Conservation (phyloP, 1,140 invertebrate genomes). For the Drosophila tristis region DNA sequence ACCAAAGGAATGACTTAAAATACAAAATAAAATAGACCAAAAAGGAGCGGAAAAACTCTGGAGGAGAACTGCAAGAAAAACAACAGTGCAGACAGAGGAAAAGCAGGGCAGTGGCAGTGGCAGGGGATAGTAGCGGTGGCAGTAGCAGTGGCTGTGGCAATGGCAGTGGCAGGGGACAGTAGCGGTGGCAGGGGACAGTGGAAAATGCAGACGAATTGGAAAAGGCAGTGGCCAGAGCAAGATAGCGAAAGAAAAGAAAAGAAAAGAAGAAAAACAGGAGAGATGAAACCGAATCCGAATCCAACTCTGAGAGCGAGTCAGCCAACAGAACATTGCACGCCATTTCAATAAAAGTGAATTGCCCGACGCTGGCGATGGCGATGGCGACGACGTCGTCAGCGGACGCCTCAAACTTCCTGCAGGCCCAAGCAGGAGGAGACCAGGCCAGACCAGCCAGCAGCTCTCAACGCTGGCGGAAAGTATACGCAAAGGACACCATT, state of each 20-base stretch:
- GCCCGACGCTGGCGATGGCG: conserved; percentile 53
- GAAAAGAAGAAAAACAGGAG: background rate
- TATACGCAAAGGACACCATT: conserved; percentile 56
- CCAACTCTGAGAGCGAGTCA: conserved; percentile 47
- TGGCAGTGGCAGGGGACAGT: no score
- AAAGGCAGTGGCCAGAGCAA: conserved; percentile 23
- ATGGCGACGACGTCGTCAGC: conserved; percentile 39
- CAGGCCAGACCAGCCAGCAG: conserved; percentile 20
- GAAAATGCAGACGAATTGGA: conserved; percentile 41
- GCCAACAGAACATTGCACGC: conserved; percentile 76
- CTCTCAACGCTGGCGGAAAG: conserved; percentile 44
- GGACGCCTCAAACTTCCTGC: conserved; percentile 69
- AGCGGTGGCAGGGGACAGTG: background rate
- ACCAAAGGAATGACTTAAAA: conserved; percentile 77
- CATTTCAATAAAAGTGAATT: conserved; percentile 84
- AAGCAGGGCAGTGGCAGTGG: conserved; percentile 4
- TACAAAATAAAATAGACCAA: conserved; percentile 76
- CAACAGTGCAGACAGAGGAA: conserved; percentile 13
- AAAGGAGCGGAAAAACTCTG: conserved; percentile 34
- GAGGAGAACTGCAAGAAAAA: conserved; percentile 13
- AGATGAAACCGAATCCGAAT: conserved; percentile 57
- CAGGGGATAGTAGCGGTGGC: no score
- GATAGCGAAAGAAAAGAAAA: conserved; percentile 26
- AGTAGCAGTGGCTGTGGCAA: no score
- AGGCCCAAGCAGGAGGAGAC: conserved; percentile 21